Evolutionary conservation across 1,140 invertebrate genomes (phyloP).

Genomic region (Archivesica marissinica): DNA sequence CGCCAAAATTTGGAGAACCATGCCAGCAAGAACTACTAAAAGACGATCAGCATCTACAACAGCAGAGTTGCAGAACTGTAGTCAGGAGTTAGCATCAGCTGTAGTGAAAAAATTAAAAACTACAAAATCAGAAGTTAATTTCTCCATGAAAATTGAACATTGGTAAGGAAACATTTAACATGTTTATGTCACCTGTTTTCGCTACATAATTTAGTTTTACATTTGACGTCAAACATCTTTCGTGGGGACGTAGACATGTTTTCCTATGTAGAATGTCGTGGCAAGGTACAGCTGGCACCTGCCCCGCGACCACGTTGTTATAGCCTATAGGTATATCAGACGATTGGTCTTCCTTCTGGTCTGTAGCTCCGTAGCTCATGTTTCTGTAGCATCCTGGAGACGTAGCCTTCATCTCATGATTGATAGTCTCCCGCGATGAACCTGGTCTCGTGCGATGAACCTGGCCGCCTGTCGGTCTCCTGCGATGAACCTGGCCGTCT

Average conservation of each 20-base stretch:
- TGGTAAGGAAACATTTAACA: conserved; percentile 11
- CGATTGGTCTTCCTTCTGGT: background rate
- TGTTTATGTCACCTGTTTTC: background rate
- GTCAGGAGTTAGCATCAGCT: background rate
- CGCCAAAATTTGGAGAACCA: conserved; percentile 7
- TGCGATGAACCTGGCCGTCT: no score
- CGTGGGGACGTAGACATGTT: background rate
- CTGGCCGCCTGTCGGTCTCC: no score
- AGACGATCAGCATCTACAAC: background rate
- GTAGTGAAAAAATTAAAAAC: background rate
- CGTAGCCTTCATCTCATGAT: no score
- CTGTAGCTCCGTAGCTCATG: no score
- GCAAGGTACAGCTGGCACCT: no score
- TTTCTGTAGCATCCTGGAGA: no score
- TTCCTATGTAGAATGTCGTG: background rate
- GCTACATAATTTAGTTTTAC: background rate
- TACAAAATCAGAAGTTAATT: background rate
- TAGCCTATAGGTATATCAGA: background rate
- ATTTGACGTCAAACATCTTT: background rate
- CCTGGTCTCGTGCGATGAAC: no score
- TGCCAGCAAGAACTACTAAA: conserved; percentile 14
- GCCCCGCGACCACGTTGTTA: background rate
- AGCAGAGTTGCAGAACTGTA: background rate
- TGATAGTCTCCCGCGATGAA: no score
- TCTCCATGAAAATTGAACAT: conserved; percentile 24